These are phyloP conservation scores for Oryzias sinensis DNA, from an alignment of 2,797 vertebrate genomes.

Conservation along the genomic window DNA sequence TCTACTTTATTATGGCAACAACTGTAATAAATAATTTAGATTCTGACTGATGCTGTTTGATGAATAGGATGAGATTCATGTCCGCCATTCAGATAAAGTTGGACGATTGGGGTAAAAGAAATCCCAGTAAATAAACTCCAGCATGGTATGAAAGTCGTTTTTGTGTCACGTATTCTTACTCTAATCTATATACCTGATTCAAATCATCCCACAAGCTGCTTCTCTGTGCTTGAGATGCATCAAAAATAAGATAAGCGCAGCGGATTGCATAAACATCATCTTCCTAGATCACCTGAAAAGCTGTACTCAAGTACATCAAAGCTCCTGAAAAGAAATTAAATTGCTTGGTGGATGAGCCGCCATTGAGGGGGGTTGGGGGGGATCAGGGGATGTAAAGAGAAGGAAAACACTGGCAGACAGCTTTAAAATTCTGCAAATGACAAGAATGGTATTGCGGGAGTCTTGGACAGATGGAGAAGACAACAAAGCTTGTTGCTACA, in stretches of 20 bases:
- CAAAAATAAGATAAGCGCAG: slow-evolving; percentile 20
- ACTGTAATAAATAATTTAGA: too few relatives aligned
- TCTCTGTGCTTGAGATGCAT: slow-evolving; percentile 27
- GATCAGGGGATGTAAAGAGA: slow-evolving; percentile 44
- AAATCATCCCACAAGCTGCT: slow-evolving; percentile 26
- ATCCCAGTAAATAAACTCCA: too few relatives aligned
- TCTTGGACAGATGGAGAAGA: slow-evolving; percentile 69
- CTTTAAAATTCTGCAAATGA: slow-evolving; percentile 59
- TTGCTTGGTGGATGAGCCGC: slow-evolving; percentile 37
- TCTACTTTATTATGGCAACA: too few relatives aligned
- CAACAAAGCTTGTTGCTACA: slow-evolving; percentile 66
- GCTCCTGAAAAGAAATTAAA: slow-evolving; percentile 65
- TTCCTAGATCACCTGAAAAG: slow-evolving; percentile 48
- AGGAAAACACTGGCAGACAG: slow-evolving; percentile 63
- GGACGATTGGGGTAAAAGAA: too few relatives aligned
- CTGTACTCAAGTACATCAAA: slow-evolving; percentile 51
- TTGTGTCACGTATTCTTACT: not conserved
- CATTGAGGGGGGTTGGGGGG: slow-evolving; percentile 22
- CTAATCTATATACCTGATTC: slow-evolving; percentile 29
- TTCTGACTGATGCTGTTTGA: too few relatives aligned
- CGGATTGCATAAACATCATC: slow-evolving; percentile 41
- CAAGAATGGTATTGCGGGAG: slow-evolving; percentile 44
- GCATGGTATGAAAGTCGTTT: too few relatives aligned
- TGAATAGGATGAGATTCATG: too few relatives aligned
- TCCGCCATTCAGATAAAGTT: too few relatives aligned